Evolutionary conservation across 2,113 vertebrate species (phyloP).

Genomic region (Myotis lucifugus): DNA sequence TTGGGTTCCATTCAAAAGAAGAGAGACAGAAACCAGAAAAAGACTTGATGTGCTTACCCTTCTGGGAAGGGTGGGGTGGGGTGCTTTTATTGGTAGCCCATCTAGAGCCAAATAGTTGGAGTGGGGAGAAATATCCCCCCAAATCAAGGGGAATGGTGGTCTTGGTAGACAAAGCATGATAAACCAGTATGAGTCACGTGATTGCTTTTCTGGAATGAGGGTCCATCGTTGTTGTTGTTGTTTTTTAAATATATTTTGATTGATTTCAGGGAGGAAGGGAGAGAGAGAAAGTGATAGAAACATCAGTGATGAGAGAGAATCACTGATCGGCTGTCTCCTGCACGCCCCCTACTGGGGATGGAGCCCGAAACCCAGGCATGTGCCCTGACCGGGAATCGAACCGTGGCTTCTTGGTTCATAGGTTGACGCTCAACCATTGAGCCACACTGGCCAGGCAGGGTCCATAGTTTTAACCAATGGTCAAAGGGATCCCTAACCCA

Average conservation of each 20-base stretch:
- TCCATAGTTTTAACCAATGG: neutral
- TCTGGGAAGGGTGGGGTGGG: neutral
- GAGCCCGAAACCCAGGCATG: too few relatives aligned
- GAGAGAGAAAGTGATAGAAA: too few relatives aligned
- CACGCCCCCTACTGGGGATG: too few relatives aligned
- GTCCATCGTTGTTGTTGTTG: too few relatives aligned
- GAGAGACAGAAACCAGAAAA: neutral
- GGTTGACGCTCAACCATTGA: too few relatives aligned
- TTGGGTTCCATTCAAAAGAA: neutral
- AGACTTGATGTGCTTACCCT: neutral
- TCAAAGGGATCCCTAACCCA: neutral
- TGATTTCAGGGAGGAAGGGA: too few relatives aligned
- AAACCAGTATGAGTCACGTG: neutral
- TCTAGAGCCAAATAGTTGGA: neutral
- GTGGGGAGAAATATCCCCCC: neutral
- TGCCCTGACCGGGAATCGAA: too few relatives aligned
- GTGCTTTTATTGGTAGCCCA: neutral
- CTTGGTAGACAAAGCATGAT: neutral
- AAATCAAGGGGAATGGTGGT: neutral
- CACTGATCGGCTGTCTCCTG: too few relatives aligned
- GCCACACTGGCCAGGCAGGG: too few relatives aligned
- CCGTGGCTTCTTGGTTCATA: too few relatives aligned
- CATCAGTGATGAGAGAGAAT: too few relatives aligned
- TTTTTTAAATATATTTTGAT: too few relatives aligned
- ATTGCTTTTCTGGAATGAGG: neutral